Evolutionary conservation across 1,140 invertebrate species (phyloP).

Genomic region (Centruroides sculpturatus): DNA sequence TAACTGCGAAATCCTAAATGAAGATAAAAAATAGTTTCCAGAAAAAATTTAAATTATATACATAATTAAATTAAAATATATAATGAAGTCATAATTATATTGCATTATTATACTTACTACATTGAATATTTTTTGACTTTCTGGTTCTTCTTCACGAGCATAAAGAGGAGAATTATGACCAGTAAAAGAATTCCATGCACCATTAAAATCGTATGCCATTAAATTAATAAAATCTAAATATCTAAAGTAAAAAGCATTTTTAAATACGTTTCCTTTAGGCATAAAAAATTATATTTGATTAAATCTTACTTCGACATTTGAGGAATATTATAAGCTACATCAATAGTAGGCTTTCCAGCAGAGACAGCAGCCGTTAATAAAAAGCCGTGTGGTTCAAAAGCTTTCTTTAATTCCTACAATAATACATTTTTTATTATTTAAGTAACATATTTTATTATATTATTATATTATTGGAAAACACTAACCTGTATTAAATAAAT

Average conservation of each 20-base stretch:
- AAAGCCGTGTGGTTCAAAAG: slow-evolving; percentile 37
- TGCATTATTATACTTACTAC: not conserved
- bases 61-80: no score
- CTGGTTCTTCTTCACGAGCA: slow-evolving; percentile 40
- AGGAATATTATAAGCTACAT: slow-evolving; percentile 42
- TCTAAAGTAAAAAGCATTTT: not conserved
- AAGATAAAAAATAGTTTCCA: no score
- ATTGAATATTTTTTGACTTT: slow-evolving; percentile 1
- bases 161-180: slow-evolving; percentile 30
- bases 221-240: slow-evolving; percentile 19
- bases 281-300: no score
- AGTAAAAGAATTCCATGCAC: slow-evolving; percentile 28
- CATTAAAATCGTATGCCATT: slow-evolving; percentile 35
- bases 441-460: no score
- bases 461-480: slow-evolving; percentile 1
- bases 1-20: slow-evolving; percentile 23
- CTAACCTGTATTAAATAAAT: slow-evolving; percentile 31
- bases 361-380: slow-evolving; percentile 47
- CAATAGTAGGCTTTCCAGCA: slow-evolving; percentile 47
- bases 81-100: no score
- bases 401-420: slow-evolving; percentile 36
- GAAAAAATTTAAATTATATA: no score
- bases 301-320: slow-evolving; percentile 14
- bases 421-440: not conserved
- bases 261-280: no score